Evolutionary conservation across 2,797 vertebrate genomes (phyloP).

Genomic region (Anguilla obscura): DNA sequence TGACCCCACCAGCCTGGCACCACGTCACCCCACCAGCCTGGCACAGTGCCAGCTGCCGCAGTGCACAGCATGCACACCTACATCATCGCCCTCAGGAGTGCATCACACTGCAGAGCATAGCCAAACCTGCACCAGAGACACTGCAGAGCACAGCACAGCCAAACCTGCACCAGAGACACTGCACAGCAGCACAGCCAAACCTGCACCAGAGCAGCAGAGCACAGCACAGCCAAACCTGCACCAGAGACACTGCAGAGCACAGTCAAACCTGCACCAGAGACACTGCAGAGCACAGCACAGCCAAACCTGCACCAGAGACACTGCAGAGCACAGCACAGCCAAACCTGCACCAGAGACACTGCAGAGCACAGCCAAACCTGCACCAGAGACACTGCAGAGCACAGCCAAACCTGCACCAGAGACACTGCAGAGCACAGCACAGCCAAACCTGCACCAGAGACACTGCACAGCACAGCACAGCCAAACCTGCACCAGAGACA

Average conservation of each 20-base stretch:
- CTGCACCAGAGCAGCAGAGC: background rate
- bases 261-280: background rate
- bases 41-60: background rate
- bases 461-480: background rate
- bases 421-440: background rate
- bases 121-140: background rate
- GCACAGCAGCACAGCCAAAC: background rate
- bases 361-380: background rate
- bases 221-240: background rate
- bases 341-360: constrained; percentile 37
- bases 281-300: background rate
- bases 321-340: constrained; percentile 38
- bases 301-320: background rate
- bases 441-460: background rate
- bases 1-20: too few relatives aligned
- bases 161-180: background rate
- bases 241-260: background rate
- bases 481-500: background rate
- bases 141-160: background rate
- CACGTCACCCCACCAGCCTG: too few relatives aligned
- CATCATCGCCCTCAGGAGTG: background rate
- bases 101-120: background rate
- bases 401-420: background rate
- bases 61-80: background rate
- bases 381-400: background rate